Conservation (phyloP, 2,113 vertebrate genomes). For the Periophthalmus modestus region DNA sequence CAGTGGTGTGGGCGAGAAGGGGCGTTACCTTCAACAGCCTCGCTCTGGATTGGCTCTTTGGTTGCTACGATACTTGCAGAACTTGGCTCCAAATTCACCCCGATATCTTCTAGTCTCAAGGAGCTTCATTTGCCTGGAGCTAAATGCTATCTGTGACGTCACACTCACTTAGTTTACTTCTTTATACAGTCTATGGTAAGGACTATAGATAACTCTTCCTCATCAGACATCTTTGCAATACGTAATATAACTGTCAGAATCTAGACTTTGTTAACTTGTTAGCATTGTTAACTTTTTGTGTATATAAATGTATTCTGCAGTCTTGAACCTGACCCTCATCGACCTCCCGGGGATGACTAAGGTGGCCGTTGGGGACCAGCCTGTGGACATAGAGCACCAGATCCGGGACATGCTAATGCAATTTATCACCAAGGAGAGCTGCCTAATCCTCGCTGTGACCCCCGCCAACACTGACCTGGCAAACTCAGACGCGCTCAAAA, state of each 20-base stretch:
- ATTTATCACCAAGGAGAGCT: slow-evolving; percentile 93
- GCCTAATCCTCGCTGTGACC: slow-evolving; percentile 90
- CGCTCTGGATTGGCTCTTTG: no score
- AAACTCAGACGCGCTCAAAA: slow-evolving; percentile 94
- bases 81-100: no score
- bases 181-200: neutral
- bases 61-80: no score
- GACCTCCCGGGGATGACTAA: slow-evolving; percentile 97
- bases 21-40: no score
- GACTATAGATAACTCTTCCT: neutral
- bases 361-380: slow-evolving; percentile 93
- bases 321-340: slow-evolving; percentile 91
- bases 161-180: no score
- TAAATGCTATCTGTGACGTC: no score
- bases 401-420: slow-evolving; percentile 94
- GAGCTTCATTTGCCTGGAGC: no score
- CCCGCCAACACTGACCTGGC: slow-evolving; percentile 93
- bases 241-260: neutral
- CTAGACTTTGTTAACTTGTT: neutral
- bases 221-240: neutral
- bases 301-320: slow-evolving; percentile 56
- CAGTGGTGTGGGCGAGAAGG: no score
- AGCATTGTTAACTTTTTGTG: neutral
- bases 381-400: slow-evolving; percentile 92
- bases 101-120: no score